Base-by-base conservation (phyloP, 2,113 vertebrate species). In the Ictalurus punctatus region DNA sequence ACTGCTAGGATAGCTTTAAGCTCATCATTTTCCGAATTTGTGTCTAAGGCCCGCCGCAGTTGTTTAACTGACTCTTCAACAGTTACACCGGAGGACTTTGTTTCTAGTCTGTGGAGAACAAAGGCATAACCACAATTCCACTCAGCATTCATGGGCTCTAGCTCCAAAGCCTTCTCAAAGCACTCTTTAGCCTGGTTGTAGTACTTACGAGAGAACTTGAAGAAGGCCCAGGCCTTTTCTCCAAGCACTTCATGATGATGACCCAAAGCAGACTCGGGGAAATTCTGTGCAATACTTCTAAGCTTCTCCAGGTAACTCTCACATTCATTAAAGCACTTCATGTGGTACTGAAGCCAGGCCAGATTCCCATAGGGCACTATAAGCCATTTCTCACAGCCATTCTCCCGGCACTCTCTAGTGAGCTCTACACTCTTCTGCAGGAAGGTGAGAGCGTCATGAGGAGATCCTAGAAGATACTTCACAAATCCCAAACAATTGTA, bases 161-260 rank as follows among this genome's bases (percentile, higher is more conserved):
- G 37, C 86, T 92, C 86, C 90, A 97, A 88, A 89, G 95, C 96
- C 40, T 94, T 95, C 89, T 91, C 91, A 92, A 97, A 97, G 90
- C 94, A 95, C 12, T 86, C 76, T 92, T 94, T 94, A 83, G 96
- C 95, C 85, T 84, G 93, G 13, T 90, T 23, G 0, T 92, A 94
- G 93, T 96, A 94, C 23, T 92, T 90, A 0, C 0, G 1, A 59
- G 94, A 93, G 92, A 95, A 96, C 52, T 93, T 96, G 84, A 96
- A 76, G 12, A 95, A 90, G 16, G 96, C 91, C 96, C 96, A 96
- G 8, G 95, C 96, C 91, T 96, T 91, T 85, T 97, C 96, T 90
- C 95, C 95, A n/a, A 90, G 90, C 67, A 96, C 87, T 37, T 95
- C 95, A 59, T 96, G 94, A 74, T 93, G 40, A 16, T 94, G 61